Conservation (phyloP, 2,888 invertebrate genomes). For the Tetragonisca angustula region DNA sequence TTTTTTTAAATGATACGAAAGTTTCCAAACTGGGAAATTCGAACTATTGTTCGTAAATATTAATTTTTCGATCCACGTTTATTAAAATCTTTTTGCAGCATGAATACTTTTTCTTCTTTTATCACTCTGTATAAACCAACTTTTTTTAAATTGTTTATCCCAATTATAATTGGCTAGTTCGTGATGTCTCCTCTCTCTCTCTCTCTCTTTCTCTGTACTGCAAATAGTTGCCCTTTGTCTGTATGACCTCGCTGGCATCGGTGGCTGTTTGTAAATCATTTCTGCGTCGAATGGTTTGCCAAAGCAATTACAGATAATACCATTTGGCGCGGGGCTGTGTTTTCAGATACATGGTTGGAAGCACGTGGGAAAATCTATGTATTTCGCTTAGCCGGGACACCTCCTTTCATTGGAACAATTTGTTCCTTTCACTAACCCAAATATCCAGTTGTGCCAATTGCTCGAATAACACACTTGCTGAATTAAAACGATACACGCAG, state of each 20-base stretch:
- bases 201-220: neutral
- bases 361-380: neutral
- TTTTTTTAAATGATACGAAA: too few relatives aligned
- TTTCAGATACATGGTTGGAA: neutral
- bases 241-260: neutral
- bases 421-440: neutral
- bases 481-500: too few relatives aligned
- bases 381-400: neutral
- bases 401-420: neutral
- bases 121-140: too few relatives aligned
- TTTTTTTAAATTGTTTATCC: constrained; percentile 9
- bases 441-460: neutral
- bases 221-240: constrained; percentile 46
- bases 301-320: constrained; percentile 21
- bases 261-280: constrained; percentile 48
- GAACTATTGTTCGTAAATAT: too few relatives aligned
- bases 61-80: too few relatives aligned
- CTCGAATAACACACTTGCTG: too few relatives aligned
- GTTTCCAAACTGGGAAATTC: too few relatives aligned
- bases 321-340: neutral
- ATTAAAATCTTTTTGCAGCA: too few relatives aligned
- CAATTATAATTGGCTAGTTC: constrained; percentile 44
- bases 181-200: constrained; percentile 10
- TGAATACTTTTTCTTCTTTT: too few relatives aligned
- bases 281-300: constrained; percentile 25